Conservation (phyloP, 2,888 invertebrate genomes). For the Parthenolecanium corni region DNA sequence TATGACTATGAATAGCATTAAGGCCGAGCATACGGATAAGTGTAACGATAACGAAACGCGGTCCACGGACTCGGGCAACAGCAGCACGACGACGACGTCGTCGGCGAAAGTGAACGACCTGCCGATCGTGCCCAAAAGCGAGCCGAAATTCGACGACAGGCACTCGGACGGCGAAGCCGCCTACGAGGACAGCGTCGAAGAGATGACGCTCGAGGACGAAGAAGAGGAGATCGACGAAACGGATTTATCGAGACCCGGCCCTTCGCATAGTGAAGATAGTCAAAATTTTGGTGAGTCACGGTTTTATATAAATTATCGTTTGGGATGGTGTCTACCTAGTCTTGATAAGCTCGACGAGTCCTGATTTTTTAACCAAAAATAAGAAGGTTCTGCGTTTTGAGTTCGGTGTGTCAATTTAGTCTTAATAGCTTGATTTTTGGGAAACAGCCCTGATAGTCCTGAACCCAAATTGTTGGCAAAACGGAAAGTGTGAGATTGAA, state of each 20-base stretch:
- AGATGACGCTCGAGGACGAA: constrained; percentile 70
- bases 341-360: background rate
- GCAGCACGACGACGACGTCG: constrained; percentile 1
- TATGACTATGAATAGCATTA: constrained; percentile 13
- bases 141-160: constrained; percentile 52
- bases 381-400: no score
- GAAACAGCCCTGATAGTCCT: no score
- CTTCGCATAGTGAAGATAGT: constrained; percentile 32
- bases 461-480: no score
- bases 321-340: background rate
- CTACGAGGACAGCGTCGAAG: constrained; percentile 66
- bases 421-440: no score
- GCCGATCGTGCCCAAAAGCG: constrained; percentile 44
- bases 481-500: no score
- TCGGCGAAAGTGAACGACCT: constrained; percentile 2
- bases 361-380: background rate
- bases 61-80: constrained; percentile 17
- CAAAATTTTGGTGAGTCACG: constrained; percentile 29
- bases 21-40: constrained; percentile 13
- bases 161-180: constrained; percentile 34
- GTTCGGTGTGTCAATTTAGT: no score
- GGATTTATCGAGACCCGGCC: constrained; percentile 39
- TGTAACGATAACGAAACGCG: constrained; percentile 8
- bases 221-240: constrained; percentile 53
- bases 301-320: no score